Base-by-base conservation (phyloP, 2,888 invertebrate genomes). In the Lithosia quadra region DNA sequence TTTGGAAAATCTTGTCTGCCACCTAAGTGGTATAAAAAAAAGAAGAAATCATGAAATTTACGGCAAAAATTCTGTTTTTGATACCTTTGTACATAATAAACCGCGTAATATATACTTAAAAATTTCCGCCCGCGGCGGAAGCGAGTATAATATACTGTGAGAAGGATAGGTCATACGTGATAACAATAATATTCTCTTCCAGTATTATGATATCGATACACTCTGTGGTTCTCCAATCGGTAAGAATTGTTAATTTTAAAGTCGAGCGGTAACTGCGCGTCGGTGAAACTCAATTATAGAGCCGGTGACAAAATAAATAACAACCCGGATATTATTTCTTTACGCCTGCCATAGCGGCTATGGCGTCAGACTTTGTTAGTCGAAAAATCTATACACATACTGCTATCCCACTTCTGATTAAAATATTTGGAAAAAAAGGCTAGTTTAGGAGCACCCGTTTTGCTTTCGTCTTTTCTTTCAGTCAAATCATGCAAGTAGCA, bases 231-330 rank as follows among this genome's bases (percentile, higher is more conserved):
- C 84, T 80, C 79, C 82, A 85, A 86, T 87, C 78, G 84, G 80
- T 81, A 80, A 86, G 87, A 88, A 89, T 90, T 90, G 90, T 89
- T 89, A 92, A 91, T 91, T 92, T 89, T 84, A 88, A 88, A 90
- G 87, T 84, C 81, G 75, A 79, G 74, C 76, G 65, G 73, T 73
- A 76, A 78, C 68, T 72, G 63, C 71, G 65, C 69, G 75, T 61
- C 80, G 82, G 78, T 84, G 86, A 86, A 91, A 92, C 89, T 91
- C 90, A 90, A 92, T 92, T 92, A 18, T 86, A 85, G 86, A 84
- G 85, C 84, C 86, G 78, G 11, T 5, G 80, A 78, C 85, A 89
- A 87, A 89, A 88, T 88, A 65, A 89, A 90, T 34, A 34, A n/a
- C 34, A 8, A 8, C 33, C 24, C 15, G 10, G 34, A n/a, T 34